Percentiles rank a stretch among this genome's conserved stretches.
Conservation (phyloP, 2,797 vertebrate species). For the Atherinosoma microstoma region DNA sequence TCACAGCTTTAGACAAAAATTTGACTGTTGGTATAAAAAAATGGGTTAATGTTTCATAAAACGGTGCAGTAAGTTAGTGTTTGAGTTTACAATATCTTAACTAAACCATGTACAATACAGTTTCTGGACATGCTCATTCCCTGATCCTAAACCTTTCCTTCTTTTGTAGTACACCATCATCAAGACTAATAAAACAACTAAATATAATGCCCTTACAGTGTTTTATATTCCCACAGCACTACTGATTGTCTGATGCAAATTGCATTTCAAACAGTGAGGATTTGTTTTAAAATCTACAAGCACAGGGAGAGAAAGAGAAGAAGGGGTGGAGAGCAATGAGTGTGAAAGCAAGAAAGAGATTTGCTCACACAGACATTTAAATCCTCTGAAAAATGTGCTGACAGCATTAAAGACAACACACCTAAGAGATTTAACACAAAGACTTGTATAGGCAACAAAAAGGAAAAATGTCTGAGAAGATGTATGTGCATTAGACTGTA, state of each 20-base stretch:
- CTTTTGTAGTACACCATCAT: no score
- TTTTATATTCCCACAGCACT: background rate
- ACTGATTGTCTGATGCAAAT: background rate
- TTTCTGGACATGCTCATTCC: background rate
- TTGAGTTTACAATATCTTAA: background rate
- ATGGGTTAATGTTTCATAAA: background rate
- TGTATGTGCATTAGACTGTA: slow-evolving; percentile 27
- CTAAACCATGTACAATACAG: background rate
- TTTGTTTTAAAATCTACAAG: slow-evolving; percentile 12
- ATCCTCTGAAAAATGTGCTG: slow-evolving; percentile 63
- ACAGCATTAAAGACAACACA: slow-evolving; percentile 53
- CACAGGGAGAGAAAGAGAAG: slow-evolving; percentile 1
- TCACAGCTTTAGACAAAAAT: slow-evolving; percentile 6
- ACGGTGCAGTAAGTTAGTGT: background rate
- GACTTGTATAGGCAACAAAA: slow-evolving; percentile 36
- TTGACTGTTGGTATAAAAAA: slow-evolving; percentile 1
- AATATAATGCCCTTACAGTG: background rate
- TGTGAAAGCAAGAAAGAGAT: slow-evolving; percentile 34
- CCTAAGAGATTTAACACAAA: slow-evolving; percentile 44
- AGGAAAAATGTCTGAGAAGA: slow-evolving; percentile 9
- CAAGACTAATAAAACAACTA: no score
- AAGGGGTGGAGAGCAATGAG: background rate
- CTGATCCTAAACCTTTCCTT: no score
- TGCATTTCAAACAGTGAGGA: slow-evolving; percentile 15
- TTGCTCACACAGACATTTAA: slow-evolving; percentile 60